Conservation (phyloP, 92 coral and sea anemone genomes). For the Epizoanthus ramosus region DNA sequence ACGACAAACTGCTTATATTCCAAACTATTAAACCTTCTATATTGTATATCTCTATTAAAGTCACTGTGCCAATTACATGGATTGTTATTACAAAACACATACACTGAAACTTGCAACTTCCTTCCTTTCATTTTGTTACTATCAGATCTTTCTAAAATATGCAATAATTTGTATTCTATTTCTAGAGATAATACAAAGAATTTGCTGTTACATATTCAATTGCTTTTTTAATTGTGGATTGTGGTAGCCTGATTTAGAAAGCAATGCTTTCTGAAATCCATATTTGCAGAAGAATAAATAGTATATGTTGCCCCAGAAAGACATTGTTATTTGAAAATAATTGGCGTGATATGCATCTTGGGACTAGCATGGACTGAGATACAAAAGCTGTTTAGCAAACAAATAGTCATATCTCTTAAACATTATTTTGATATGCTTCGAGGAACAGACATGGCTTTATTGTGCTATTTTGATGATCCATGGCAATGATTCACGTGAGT, state of each 20-base stretch:
- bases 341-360: not conserved
- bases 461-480: not conserved
- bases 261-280: not conserved
- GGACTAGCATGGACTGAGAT: not conserved
- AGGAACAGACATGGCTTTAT: not conserved
- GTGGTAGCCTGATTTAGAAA: not conserved
- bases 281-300: not conserved
- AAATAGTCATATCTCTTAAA: not conserved
- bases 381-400: conserved; percentile 34
- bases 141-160: not conserved
- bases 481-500: too few relatives aligned
- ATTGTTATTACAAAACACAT: not conserved
- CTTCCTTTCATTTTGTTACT: not conserved
- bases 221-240: not conserved
- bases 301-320: not conserved
- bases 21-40: not conserved
- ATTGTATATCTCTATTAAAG: not conserved
- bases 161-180: not conserved
- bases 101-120: not conserved
- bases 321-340: not conserved
- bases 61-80: conserved; percentile 1
- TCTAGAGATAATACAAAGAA: not conserved
- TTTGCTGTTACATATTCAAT: not conserved
- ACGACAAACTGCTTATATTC: not conserved
- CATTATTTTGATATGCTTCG: not conserved